Evolutionary conservation across 2,797 vertebrate genomes (phyloP).

Genomic region (Leucoraja ocellata): DNA sequence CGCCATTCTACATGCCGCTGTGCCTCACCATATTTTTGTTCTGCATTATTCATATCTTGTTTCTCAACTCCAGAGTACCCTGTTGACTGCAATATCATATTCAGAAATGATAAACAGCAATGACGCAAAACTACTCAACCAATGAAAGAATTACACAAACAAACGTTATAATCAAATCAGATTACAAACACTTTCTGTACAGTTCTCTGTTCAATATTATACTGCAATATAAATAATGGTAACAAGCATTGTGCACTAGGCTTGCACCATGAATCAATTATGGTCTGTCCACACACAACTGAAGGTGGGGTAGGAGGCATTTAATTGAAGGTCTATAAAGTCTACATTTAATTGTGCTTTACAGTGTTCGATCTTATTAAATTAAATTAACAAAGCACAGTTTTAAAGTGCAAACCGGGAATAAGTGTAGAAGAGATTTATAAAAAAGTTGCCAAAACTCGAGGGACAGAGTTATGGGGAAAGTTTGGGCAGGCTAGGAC

Average conservation of each 20-base stretch:
- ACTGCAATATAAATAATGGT: background rate
- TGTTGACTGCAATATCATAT: conserved; percentile 53
- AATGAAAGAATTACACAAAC: background rate
- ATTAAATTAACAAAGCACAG: background rate
- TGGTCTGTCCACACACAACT: background rate
- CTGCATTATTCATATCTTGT: conserved; percentile 62
- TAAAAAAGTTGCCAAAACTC: too few species aligned
- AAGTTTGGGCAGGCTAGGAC: too few species aligned
- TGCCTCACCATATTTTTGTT: conserved; percentile 77
- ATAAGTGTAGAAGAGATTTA: too few species aligned
- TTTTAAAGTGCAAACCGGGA: background rate
- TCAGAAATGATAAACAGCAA: background rate
- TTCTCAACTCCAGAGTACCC: conserved; percentile 63
- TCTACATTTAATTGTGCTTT: background rate
- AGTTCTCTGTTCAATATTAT: background rate
- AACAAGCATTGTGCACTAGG: background rate
- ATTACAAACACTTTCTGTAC: background rate
- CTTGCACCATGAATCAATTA: background rate
- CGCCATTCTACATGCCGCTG: conserved; percentile 80
- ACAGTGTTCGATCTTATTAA: too few species aligned
- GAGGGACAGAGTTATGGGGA: too few species aligned
- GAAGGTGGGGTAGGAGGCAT: background rate
- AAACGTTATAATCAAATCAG: conserved; percentile 38
- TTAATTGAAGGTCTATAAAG: background rate
- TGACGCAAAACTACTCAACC: background rate